These are phyloP conservation scores for Chrysaora quinquecirrha DNA, from an alignment of 30 jellyfish, hydroid and myxozoan species.

Conservation along the genomic window DNA sequence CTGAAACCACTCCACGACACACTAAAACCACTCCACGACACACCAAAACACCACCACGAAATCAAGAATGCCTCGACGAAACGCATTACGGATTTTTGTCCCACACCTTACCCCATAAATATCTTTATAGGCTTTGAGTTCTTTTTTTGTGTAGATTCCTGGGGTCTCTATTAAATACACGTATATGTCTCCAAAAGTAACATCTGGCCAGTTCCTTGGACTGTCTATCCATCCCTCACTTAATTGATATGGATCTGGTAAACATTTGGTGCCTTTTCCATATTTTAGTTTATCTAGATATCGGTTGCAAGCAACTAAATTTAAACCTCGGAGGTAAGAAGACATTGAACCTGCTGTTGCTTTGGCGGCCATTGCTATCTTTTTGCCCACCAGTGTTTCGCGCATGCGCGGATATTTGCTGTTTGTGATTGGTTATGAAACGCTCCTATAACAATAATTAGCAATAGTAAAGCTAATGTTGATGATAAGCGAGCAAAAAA, in stretches of 20 bases:
- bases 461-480: too few relatives aligned
- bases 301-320: slow-evolving; percentile 10
- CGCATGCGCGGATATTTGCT: too few relatives aligned
- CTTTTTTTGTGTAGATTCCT: background rate
- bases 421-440: too few relatives aligned
- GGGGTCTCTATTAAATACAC: background rate
- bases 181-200: background rate
- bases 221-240: slow-evolving; percentile 17
- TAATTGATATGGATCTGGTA: slow-evolving; percentile 5
- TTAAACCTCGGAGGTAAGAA: slow-evolving; percentile 20
- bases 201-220: slow-evolving; percentile 18
- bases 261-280: slow-evolving; percentile 15
- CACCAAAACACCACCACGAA: too few relatives aligned
- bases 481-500: too few relatives aligned
- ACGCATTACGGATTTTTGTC: too few relatives aligned
- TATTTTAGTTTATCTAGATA: slow-evolving; percentile 13
- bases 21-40: too few relatives aligned
- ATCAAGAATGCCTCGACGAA: too few relatives aligned
- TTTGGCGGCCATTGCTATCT: slow-evolving; percentile 13
- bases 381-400: slow-evolving; percentile 15
- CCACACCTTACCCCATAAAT: too few relatives aligned
- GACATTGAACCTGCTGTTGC: slow-evolving; percentile 12
- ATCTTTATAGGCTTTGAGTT: background rate
- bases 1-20: too few relatives aligned
- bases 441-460: too few relatives aligned